phyloP scores from a whole-genome alignment of 2,888 invertebrate species.

The Eumerus sabulonum region DNA sequence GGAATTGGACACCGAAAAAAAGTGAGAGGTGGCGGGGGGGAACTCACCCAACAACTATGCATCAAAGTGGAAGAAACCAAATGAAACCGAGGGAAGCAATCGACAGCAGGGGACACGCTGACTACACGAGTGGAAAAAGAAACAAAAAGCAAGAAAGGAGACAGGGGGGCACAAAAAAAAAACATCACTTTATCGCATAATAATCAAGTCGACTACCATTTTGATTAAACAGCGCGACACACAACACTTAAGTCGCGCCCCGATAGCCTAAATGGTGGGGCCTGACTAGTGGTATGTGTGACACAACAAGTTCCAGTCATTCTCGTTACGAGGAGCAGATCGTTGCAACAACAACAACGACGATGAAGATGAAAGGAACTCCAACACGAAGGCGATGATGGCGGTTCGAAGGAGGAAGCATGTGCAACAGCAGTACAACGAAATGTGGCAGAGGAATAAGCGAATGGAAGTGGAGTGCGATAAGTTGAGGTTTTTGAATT shows the following conservation, averaged over 20 bases:
- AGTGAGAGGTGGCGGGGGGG: neutral
- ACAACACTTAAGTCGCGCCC: conserved; percentile 44
- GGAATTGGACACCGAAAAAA: conserved; percentile 33
- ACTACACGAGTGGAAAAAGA: conserved; percentile 10
- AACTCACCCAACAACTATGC: too few relatives aligned
- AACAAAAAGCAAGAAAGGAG: conserved; percentile 26
- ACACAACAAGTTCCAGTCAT: conserved; percentile 33
- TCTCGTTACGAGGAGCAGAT: neutral
- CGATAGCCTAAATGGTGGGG: conserved; percentile 48
- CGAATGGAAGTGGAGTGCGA: conserved; percentile 14
- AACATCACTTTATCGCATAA: conserved; percentile 53
- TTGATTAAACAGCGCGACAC: conserved; percentile 63
- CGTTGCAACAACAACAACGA: neutral
- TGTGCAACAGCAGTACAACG: conserved; percentile 9
- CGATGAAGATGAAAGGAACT: neutral
- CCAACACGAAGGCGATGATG: too few relatives aligned
- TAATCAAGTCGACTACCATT: conserved; percentile 57
- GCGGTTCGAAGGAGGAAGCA: neutral
- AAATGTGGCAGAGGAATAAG: too few relatives aligned
- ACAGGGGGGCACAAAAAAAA: conserved; percentile 4
- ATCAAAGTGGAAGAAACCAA: neutral
- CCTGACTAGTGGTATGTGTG: conserved; percentile 8
- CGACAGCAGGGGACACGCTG: conserved; percentile 9
- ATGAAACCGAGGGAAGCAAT: conserved; percentile 30
- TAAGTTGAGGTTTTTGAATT: conserved; percentile 15